Percentiles rank a stretch among this genome's conserved stretches.
These are phyloP conservation scores for Eucera pruinosa DNA, from an alignment of 2,888 invertebrate genomes.

Conservation along the genomic window DNA sequence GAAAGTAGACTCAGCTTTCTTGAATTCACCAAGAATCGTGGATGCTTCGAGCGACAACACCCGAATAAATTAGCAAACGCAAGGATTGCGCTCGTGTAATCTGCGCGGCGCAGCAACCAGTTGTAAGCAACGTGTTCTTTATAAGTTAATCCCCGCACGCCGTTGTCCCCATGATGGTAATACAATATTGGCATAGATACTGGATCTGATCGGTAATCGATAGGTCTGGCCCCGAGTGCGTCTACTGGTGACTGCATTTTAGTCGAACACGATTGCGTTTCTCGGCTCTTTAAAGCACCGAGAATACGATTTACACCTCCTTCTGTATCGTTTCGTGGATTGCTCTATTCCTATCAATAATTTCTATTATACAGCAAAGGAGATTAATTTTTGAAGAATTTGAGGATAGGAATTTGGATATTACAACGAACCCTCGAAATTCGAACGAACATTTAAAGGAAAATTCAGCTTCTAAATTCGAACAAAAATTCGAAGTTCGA, in stretches of 20 bases:
- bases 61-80: conserved; percentile 40
- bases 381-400: too few relatives aligned
- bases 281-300: conserved; percentile 40
- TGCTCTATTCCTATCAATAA: not conserved
- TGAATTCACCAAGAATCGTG: conserved; percentile 21
- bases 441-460: too few relatives aligned
- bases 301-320: not conserved
- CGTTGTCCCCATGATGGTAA: conserved; percentile 52
- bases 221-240: conserved; percentile 49
- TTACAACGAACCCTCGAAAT: too few relatives aligned
- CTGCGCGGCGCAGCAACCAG: conserved; percentile 17
- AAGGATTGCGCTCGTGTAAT: conserved; percentile 26
- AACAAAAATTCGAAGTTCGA: too few relatives aligned
- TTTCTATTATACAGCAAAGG: not conserved
- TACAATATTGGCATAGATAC: conserved; percentile 65
- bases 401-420: too few relatives aligned
- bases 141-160: conserved; percentile 43
- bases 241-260: conserved; percentile 45
- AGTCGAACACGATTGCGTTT: conserved; percentile 52
- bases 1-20: conserved; percentile 10
- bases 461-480: too few relatives aligned
- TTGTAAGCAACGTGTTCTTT: conserved; percentile 46
- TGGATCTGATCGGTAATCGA: conserved; percentile 69
- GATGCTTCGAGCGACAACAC: conserved; percentile 29
- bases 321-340: not conserved